phyloP scores from a whole-genome alignment of 2,113 vertebrate species.

The Romanogobio albipinnatus region DNA sequence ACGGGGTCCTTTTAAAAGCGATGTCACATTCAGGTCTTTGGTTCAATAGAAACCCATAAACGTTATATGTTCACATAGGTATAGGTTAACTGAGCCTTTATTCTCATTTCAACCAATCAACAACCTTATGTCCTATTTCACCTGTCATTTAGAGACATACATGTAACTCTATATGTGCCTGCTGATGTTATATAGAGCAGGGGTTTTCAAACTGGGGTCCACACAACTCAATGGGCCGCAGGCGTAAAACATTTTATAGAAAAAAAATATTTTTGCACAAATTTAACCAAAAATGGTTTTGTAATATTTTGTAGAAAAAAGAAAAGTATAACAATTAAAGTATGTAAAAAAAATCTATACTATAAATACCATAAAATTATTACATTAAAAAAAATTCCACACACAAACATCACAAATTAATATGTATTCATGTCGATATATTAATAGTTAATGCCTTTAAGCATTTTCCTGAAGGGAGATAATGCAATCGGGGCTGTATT shows the following conservation, averaged over 20 bases:
- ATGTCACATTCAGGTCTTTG: neutral
- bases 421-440: neutral
- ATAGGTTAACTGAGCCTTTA: neutral
- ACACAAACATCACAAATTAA: neutral
- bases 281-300: neutral
- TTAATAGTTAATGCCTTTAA: neutral
- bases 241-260: neutral
- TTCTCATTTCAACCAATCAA: neutral
- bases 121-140: neutral
- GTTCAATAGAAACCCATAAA: too few relatives aligned
- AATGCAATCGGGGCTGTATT: neutral
- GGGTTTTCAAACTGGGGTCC: neutral
- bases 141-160: neutral
- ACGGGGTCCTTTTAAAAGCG: neutral
- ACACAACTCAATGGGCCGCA: neutral
- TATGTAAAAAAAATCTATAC: too few relatives aligned
- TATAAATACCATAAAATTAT: too few relatives aligned
- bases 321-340: neutral
- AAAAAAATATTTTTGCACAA: neutral
- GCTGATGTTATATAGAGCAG: neutral
- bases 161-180: neutral
- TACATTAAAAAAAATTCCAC: neutral
- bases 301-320: neutral
- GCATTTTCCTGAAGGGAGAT: neutral
- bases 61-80: neutral